phyloP scores from a whole-genome alignment of 2,113 vertebrate genomes.

The Callorhinus ursinus region DNA sequence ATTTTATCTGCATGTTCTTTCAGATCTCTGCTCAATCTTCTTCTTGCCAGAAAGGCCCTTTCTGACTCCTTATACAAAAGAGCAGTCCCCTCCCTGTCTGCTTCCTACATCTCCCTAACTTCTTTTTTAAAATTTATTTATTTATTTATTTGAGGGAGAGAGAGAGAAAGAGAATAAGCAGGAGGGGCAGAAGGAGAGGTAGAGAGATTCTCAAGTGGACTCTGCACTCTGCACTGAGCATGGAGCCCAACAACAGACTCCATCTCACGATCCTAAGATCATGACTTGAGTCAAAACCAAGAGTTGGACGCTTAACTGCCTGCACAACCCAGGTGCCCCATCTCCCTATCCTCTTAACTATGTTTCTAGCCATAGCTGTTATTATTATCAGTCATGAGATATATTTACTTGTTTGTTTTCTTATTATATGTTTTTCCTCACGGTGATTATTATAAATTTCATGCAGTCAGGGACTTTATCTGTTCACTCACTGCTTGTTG shows the following conservation, averaged over 20 bases:
- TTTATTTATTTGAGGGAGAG: background rate
- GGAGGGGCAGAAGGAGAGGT: background rate
- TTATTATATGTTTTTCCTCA: background rate
- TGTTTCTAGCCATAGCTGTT: background rate
- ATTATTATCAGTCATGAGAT: background rate
- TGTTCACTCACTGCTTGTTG: background rate
- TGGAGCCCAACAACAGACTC: background rate
- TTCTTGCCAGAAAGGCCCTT: background rate
- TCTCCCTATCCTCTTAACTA: background rate
- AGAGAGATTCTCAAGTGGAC: background rate
- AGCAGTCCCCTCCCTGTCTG: background rate
- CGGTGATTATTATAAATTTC: background rate
- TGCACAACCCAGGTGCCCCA: background rate
- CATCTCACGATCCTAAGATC: background rate
- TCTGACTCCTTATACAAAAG: background rate
- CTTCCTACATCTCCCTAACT: background rate
- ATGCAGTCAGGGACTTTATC: background rate
- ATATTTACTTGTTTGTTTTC: background rate
- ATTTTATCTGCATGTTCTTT: background rate
- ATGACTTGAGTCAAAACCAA: background rate
- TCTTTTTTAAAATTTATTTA: background rate
- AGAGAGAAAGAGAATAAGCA: background rate
- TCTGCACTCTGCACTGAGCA: background rate
- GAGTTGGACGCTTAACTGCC: background rate
- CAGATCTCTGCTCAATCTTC: background rate